Base-by-base conservation (phyloP, 2,797 vertebrate species). In the Epinephelus awoara region DNA sequence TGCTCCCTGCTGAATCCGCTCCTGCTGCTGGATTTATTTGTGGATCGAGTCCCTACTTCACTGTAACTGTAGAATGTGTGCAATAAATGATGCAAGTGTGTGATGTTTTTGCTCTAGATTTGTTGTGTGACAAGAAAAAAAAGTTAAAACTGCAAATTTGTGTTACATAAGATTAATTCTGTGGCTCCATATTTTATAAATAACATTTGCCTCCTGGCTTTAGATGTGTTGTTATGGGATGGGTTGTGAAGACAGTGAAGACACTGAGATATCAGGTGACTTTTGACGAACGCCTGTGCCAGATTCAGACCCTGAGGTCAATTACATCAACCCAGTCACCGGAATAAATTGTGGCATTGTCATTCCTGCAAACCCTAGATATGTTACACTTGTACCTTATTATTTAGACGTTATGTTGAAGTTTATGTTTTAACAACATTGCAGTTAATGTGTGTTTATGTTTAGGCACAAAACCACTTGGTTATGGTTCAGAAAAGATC, bases 11-110 rank as follows among this genome's bases (percentile, higher is more conserved):
- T 34, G 34, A 34, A 34, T 34, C 34, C 6, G 34, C 34, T 8
- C 7, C 34, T 80, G 46, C 65, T 68, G 44, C 46, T 72, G 44
- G 27, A 58, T 27, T 67, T 69, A 25, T 57, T 15, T 75, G 56
- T 18, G 58, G 59, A 72, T 47, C 38, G 62, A 27, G n/a, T 11
- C 9, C 34, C 23, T 77, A 25, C 50, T 70, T 71, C 23, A 40
- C 13, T 29, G 21, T 2, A 14, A 40, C 34, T 34, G 34, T 6
- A 10, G 14, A 46, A 34, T 42, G 8, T 29, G 54, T 49, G 34
- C 34, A 34, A 34, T 8, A 8, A 34, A 34, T 34, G 34, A 71
- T 44, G 47, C 21, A 61, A 52, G 15, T 55, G 38, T 72, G 55
- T 59, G 14, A 54, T 49, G 21, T 66, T 14, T 62, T 61, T 40